phyloP scores from a whole-genome alignment of 2,797 vertebrate species.

The Mallotus villosus region DNA sequence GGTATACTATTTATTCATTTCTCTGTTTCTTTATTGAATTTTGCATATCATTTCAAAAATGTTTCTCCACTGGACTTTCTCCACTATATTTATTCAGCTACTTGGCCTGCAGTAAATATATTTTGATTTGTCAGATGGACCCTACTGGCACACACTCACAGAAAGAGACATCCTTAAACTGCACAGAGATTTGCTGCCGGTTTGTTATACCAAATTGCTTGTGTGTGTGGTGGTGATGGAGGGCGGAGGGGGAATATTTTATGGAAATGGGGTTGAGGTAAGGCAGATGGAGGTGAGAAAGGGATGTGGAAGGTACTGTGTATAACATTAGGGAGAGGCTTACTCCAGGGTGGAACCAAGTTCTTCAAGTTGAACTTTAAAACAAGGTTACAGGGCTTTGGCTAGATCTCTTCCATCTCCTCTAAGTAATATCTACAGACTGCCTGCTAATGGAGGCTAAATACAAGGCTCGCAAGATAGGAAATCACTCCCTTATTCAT shows the following conservation, averaged over 20 bases:
- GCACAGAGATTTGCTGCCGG: not conserved
- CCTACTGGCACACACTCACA: not conserved
- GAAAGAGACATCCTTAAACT: not conserved
- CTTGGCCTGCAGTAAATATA: constrained; percentile 8
- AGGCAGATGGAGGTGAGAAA: not conserved
- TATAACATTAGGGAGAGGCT: constrained; percentile 69
- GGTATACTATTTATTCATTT: not conserved
- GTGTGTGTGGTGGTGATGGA: not conserved
- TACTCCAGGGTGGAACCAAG: constrained; percentile 68
- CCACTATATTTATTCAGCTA: constrained; percentile 6
- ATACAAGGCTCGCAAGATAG: not conserved
- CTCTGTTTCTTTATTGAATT: constrained; percentile 6
- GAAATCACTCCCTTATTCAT: not conserved
- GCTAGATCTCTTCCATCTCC: not conserved
- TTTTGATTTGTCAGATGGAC: not conserved
- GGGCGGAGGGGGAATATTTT: not conserved
- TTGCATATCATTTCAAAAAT: constrained; percentile 12
- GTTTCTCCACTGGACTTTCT: constrained; percentile 7
- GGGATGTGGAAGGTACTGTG: constrained; percentile 68
- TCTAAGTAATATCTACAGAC: not conserved
- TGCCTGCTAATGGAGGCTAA: not conserved
- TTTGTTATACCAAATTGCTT: not conserved
- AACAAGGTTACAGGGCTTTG: not conserved
- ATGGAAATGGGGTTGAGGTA: not conserved
- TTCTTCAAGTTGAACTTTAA: constrained; percentile 27